Base-by-base conservation (phyloP, 2,888 invertebrate species). In the Yponomeuta cagnagella region DNA sequence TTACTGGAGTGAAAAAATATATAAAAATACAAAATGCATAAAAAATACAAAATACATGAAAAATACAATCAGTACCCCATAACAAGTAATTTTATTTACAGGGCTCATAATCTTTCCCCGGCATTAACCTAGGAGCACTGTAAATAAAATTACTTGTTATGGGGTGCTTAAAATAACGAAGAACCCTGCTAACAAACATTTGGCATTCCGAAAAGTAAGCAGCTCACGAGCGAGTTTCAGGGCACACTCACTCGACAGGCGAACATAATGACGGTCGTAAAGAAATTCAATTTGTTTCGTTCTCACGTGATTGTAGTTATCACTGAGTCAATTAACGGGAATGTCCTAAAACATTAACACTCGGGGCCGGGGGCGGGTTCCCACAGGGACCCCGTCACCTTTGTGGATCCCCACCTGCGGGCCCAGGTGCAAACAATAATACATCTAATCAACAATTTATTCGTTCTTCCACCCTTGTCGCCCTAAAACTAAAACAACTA, bases 341-440 rank as follows among this genome's bases (percentile, higher is more conserved):
- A 74, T 75, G 73, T 73, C 73, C 74, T 71, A 76, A 76, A 77
- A 74, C 74, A 74, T 76, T 72, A 73, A 71, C 72, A 72, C 68
- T 30, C 8, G 52, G 69, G 63, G 73, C 71, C 70, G 68, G 71
- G 78, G 79, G 77, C 80, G 78, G 79, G 78, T 87, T 87, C 83
- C 82, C 86, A 87, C 83, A 81, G 67, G 33, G 67, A n/a, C 52
- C 15, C 68, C 52, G 82, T 86, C 91, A 91, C 91, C 91, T 91
- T 90, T 89, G 58, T 31, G 70, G 33, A 33, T 70, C 72, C 63
- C 37, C 70, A 70, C 70, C 70, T 70, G 80, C 75, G 74, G 78
- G 8, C 85, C 90, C 90, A 90, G 90, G 90, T 90, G 90, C 88
- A 86, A 74, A 72, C 88, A 88, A 89, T 83, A 88, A 90, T 83